Evolutionary conservation across 2,797 vertebrate genomes (phyloP).

Genomic region (Decapterus maruadsi): DNA sequence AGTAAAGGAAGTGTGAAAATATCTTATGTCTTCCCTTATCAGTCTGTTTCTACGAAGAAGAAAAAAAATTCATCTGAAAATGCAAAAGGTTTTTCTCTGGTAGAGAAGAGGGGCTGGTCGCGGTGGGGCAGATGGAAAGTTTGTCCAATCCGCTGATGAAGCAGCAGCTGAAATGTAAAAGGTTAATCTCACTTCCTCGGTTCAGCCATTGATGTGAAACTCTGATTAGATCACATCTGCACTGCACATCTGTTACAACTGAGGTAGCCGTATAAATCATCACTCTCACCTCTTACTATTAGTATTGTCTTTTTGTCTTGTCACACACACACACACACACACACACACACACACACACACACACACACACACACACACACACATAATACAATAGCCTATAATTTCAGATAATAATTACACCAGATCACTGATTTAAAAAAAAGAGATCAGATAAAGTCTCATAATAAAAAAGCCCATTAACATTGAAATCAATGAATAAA

Average conservation of each 20-base stretch:
- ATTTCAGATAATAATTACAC: background rate
- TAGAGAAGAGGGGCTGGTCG: conserved; percentile 51
- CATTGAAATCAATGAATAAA: too few species aligned
- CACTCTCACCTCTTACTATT: background rate
- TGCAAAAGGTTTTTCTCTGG: conserved; percentile 53
- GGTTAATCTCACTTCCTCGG: conserved; percentile 68
- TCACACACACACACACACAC: background rate
- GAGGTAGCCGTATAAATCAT: background rate
- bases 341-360: too few species aligned
- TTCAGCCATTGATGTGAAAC: conserved; percentile 34
- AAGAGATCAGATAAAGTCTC: too few species aligned
- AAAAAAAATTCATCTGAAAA: conserved; percentile 20
- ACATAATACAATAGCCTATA: too few species aligned
- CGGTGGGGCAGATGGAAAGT: conserved; percentile 54
- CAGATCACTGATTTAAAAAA: background rate
- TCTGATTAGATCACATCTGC: conserved; percentile 16
- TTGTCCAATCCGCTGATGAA: conserved; percentile 28
- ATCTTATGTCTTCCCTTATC: conserved; percentile 13
- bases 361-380: too few species aligned
- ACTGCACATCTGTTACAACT: too few species aligned
- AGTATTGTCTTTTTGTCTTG: background rate
- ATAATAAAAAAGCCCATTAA: too few species aligned
- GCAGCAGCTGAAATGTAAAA: conserved; percentile 13
- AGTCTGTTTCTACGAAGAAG: conserved; percentile 16
- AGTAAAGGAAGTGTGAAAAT: conserved; percentile 31